phyloP scores from a whole-genome alignment of 1,140 invertebrate genomes.

The Atopsyche davidsoni region DNA sequence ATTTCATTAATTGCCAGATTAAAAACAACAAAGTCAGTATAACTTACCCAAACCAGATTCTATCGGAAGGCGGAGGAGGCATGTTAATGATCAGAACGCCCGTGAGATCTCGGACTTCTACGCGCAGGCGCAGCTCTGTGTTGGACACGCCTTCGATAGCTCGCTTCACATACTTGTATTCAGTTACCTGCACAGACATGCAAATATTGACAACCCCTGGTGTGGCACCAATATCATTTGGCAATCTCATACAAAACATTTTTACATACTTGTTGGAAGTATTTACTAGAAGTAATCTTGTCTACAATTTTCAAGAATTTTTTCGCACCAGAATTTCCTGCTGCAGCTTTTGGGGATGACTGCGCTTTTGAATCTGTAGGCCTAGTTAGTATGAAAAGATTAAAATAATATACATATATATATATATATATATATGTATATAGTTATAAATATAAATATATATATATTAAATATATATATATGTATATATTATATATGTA shows the following conservation, averaged over 20 bases:
- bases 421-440: no score
- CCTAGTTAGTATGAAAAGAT: no score
- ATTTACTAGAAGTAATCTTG: constrained; percentile 82
- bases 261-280: constrained; percentile 70
- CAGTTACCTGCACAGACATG: constrained; percentile 42
- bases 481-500: no score
- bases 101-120: constrained; percentile 77
- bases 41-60: constrained; percentile 73
- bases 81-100: constrained; percentile 88
- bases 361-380: no score
- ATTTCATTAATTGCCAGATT: constrained; percentile 14
- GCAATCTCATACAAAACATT: neutral
- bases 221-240: constrained; percentile 1
- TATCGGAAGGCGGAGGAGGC: constrained; percentile 87
- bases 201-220: no score
- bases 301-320: constrained; percentile 84
- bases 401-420: no score
- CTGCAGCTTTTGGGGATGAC: constrained; percentile 15
- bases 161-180: constrained; percentile 70
- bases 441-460: no score
- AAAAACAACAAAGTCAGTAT: constrained; percentile 12
- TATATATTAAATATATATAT: no score
- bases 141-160: constrained; percentile 87
- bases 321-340: constrained; percentile 51
- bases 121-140: constrained; percentile 82